Base-by-base conservation (phyloP, 2,113 vertebrate genomes). In the Notiomystis cincta region DNA sequence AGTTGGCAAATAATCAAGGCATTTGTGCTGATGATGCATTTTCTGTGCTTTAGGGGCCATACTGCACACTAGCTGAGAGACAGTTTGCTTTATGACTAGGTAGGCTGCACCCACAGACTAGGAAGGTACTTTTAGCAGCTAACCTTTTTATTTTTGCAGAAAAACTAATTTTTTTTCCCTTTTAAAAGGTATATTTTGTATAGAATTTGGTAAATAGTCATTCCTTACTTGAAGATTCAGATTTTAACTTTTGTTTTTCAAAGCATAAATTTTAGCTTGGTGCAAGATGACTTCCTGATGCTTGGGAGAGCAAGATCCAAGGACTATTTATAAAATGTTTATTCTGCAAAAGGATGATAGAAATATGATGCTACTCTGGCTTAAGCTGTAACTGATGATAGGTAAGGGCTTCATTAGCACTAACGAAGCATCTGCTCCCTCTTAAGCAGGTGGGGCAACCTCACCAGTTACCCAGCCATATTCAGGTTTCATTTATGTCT, bases 391-490 rank as follows among this genome's bases (percentile, higher is more conserved):
- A 54, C 13, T 54, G 51, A 54, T 42, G 9, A 10, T 38, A 44
- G 38, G 9, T 17, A 57, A 58, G 7, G 6, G 38, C 31, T 70
- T 73, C 58, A 78, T 42, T 7, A 67, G 24, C 20, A 40, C 65
- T 53, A 75, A 56, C 23, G 65, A 51, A 94, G 47, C 50, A 56
- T 15, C 33, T n/a, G 16, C 18, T 64, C 71, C 38, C 24, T 54
- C 28, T 61, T 35, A 21, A 17, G 13, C 54, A 37, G 6, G 11
- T 0, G 0, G 19, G 20, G 57, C n/a, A 64, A 67, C 4, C n/a
- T 72, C 33, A 35, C 15, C 14, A 56, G 16, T 54, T 40, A 82
- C 5, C 18, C 22, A 71, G 64, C 10, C n/a, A 75, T 38, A 38
- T 62, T 8, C 0, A 0, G 30, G 11, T 58, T 91, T 57, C 44